A percentile compares a stretch with the other conserved stretches of the same genome.
Evolutionary conservation across 2,797 vertebrate genomes (phyloP).

Genomic region (Distichodus sexfasciatus): DNA sequence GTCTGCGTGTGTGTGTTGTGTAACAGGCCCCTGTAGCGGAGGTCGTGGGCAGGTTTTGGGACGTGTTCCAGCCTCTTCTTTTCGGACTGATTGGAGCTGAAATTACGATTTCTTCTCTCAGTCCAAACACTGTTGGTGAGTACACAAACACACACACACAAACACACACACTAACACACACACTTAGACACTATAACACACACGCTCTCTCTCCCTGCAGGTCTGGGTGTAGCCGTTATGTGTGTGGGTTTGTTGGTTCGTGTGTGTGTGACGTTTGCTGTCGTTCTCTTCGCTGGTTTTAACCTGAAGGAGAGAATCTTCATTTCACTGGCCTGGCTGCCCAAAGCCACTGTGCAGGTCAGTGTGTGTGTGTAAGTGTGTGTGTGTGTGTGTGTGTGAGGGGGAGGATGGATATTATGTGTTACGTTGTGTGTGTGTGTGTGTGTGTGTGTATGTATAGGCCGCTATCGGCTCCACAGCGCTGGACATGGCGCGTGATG

Average conservation of each 20-base stretch:
- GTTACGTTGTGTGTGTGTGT: no score
- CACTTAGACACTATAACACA: neutral
- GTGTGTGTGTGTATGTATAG: slow-evolving; percentile 63
- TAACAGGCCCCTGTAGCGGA: slow-evolving; percentile 81
- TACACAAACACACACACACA: no score
- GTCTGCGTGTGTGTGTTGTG: slow-evolving; percentile 27
- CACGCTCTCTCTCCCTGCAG: slow-evolving; percentile 57
- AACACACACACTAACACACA: no score
- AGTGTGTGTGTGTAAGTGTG: neutral
- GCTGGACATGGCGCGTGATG: slow-evolving; percentile 81
- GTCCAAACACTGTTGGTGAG: slow-evolving; percentile 50
- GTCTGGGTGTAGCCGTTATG: slow-evolving; percentile 79
- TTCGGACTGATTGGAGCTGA: slow-evolving; percentile 93
- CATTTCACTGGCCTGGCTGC: slow-evolving; percentile 92
- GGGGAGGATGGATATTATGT: no score
- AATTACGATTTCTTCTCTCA: slow-evolving; percentile 80
- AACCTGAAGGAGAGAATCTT: slow-evolving; percentile 90
- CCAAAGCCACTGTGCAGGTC: slow-evolving; percentile 92
- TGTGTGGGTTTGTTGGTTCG: slow-evolving; percentile 75
- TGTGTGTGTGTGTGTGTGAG: slow-evolving; percentile 36
- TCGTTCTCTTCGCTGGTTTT: slow-evolving; percentile 87
- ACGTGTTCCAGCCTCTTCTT: slow-evolving; percentile 88
- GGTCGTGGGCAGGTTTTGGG: slow-evolving; percentile 80
- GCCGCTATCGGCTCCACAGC: slow-evolving; percentile 93
- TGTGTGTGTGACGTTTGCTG: slow-evolving; percentile 77